These are phyloP conservation scores for Oreortyx pictus DNA, from an alignment of 2,797 vertebrate genomes.

Conservation along the genomic window DNA sequence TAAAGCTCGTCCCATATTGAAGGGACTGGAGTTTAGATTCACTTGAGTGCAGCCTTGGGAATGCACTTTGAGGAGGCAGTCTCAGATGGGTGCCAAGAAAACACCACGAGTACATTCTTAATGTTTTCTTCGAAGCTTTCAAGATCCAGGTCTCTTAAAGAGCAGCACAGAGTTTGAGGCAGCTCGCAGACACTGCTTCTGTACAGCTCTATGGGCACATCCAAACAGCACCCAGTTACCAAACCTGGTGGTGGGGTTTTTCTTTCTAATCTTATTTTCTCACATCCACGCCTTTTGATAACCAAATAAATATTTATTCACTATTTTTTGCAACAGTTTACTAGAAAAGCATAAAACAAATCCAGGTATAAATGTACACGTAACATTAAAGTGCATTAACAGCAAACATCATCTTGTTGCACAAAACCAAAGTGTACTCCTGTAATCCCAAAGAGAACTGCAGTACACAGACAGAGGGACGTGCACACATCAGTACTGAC, in stretches of 20 bases:
- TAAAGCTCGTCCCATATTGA: neutral
- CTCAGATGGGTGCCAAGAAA: neutral
- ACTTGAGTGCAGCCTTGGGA: neutral
- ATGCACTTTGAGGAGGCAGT: neutral
- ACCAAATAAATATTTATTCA: slow-evolving; percentile 66
- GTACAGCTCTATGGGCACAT: neutral
- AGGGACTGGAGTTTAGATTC: neutral
- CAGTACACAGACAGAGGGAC: neutral
- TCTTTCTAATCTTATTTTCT: slow-evolving; percentile 29
- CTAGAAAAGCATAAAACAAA: slow-evolving; percentile 70
- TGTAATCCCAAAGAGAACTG: neutral
- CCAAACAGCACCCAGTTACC: neutral
- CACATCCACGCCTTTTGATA: slow-evolving; percentile 8
- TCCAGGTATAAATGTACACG: slow-evolving; percentile 12
- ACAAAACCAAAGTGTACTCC: neutral
- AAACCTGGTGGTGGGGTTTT: neutral
- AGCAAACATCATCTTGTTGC: slow-evolving; percentile 10
- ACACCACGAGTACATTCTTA: neutral
- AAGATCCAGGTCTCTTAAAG: neutral
- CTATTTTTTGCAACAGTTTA: slow-evolving; percentile 52
- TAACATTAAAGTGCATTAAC: slow-evolving; percentile 65
- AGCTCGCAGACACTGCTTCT: neutral
- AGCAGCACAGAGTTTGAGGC: neutral
- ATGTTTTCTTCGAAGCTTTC: neutral
- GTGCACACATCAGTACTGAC: neutral